Conservation (phyloP, 2,113 vertebrate genomes). For the Sprattus sprattus region DNA sequence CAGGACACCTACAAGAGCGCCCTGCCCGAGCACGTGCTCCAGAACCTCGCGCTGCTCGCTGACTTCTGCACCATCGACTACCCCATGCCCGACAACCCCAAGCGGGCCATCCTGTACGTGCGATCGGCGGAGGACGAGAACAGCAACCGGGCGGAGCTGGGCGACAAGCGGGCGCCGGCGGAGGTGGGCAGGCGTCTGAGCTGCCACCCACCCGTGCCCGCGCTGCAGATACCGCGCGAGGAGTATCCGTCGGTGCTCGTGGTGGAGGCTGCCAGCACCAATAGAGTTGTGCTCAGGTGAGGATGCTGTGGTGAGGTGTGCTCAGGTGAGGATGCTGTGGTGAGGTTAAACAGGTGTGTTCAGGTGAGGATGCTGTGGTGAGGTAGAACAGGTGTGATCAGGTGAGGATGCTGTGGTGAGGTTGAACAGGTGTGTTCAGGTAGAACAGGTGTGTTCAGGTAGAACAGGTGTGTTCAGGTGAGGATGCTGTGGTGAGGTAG, state of each 20-base stretch:
- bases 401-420: too few relatives aligned
- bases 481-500: too few relatives aligned
- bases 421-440: too few relatives aligned
- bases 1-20: slow-evolving; percentile 84
- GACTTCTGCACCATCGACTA: slow-evolving; percentile 86
- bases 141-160: slow-evolving; percentile 60
- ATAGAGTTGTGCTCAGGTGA: slow-evolving; percentile 87
- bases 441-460: too few relatives aligned
- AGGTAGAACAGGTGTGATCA: too few relatives aligned
- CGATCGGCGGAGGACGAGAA: slow-evolving; percentile 70
- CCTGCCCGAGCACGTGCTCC: slow-evolving; percentile 81
- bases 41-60: slow-evolving; percentile 80
- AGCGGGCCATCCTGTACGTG: slow-evolving; percentile 88
- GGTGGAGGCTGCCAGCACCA: slow-evolving; percentile 85
- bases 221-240: slow-evolving; percentile 82
- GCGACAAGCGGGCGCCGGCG: slow-evolving; percentile 48
- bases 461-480: too few relatives aligned
- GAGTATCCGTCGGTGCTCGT: slow-evolving; percentile 89
- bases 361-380: too few relatives aligned
- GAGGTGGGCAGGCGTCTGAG: slow-evolving; percentile 56
- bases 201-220: slow-evolving; percentile 66
- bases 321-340: too few relatives aligned
- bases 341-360: too few relatives aligned
- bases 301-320: background rate
- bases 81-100: slow-evolving; percentile 82